A percentile compares a stretch with the other conserved stretches of the same genome.
Evolutionary conservation across 1,140 invertebrate genomes (phyloP).

Genomic region (Drosophila bipectinata): DNA sequence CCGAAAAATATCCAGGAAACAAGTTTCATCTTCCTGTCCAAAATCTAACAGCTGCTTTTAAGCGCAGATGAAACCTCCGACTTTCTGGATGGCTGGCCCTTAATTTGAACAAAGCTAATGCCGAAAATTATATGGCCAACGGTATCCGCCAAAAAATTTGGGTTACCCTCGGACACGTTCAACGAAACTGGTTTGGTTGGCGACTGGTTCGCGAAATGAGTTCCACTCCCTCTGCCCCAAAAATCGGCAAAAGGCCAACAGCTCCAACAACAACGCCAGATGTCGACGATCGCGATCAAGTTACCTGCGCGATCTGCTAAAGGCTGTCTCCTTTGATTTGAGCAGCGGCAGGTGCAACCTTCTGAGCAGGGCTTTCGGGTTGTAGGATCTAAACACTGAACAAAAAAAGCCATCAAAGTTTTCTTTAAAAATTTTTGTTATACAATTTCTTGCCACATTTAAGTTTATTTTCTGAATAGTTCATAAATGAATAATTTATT

Average conservation of each 20-base stretch:
- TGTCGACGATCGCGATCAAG: slow-evolving; percentile 64
- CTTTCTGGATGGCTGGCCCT: slow-evolving; percentile 44
- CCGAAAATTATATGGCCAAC: slow-evolving; percentile 76
- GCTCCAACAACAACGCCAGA: slow-evolving; percentile 64
- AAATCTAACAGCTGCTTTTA: slow-evolving; percentile 75
- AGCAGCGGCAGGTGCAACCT: slow-evolving; percentile 71
- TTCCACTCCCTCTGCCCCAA: slow-evolving; percentile 17
- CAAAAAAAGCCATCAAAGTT: not conserved
- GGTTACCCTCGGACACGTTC: slow-evolving; percentile 61
- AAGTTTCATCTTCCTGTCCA: slow-evolving; percentile 42
- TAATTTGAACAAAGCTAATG: slow-evolving; percentile 76
- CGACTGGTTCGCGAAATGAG: slow-evolving; percentile 45
- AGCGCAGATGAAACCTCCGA: slow-evolving; percentile 43
- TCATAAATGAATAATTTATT: not conserved
- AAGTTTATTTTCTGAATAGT: not conserved
- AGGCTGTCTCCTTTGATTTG: slow-evolving; percentile 65
- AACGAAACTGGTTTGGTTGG: slow-evolving; percentile 22
- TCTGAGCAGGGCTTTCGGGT: slow-evolving; percentile 40
- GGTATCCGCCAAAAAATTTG: slow-evolving; percentile 66
- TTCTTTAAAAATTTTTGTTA: no score
- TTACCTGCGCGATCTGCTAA: slow-evolving; percentile 57
- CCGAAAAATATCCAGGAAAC: slow-evolving; percentile 36
- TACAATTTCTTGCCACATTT: no score
- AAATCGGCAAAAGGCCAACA: slow-evolving; percentile 18
- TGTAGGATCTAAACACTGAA: slow-evolving; percentile 2